Percentiles rank a stretch among this genome's conserved stretches.
These are phyloP conservation scores for Drosophila pseudoobscura DNA, from an alignment of 1,140 invertebrate genomes.

Conservation along the genomic window DNA sequence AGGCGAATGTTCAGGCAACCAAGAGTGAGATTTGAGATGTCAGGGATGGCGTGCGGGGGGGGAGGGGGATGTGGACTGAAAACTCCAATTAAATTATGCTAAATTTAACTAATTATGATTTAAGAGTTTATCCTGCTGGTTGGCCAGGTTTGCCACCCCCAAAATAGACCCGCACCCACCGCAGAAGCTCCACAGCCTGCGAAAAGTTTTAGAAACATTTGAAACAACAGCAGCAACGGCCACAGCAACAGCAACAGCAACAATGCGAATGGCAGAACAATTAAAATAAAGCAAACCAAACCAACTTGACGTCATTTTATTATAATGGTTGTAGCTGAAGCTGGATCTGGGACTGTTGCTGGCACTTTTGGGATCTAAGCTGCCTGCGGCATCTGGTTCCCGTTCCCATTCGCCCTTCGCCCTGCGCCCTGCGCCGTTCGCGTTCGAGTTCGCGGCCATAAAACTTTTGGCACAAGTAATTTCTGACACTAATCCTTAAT, in stretches of 20 bases:
- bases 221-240: conserved; percentile 25
- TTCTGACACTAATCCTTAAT: conserved; percentile 83
- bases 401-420: background rate
- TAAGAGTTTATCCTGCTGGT: conserved; percentile 57
- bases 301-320: conserved; percentile 75
- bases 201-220: conserved; percentile 66
- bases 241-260: conserved; percentile 30
- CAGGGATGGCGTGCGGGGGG: background rate
- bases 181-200: conserved; percentile 27
- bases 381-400: conserved; percentile 40
- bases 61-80: background rate
- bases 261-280: conserved; percentile 53
- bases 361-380: conserved; percentile 44
- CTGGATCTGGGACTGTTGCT: conserved; percentile 18
- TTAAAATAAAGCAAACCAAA: conserved; percentile 66
- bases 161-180: conserved; percentile 19
- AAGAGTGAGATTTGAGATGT: too few species aligned
- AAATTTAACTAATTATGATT: conserved; percentile 82
- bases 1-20: too few species aligned
- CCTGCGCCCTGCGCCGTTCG: background rate
- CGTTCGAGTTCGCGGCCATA: conserved; percentile 68
- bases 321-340: conserved; percentile 60
- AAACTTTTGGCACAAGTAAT: conserved; percentile 81
- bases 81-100: conserved; percentile 75
- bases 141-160: background rate